phyloP scores from a whole-genome alignment of 2,113 vertebrate genomes.

The Martes martes region DNA sequence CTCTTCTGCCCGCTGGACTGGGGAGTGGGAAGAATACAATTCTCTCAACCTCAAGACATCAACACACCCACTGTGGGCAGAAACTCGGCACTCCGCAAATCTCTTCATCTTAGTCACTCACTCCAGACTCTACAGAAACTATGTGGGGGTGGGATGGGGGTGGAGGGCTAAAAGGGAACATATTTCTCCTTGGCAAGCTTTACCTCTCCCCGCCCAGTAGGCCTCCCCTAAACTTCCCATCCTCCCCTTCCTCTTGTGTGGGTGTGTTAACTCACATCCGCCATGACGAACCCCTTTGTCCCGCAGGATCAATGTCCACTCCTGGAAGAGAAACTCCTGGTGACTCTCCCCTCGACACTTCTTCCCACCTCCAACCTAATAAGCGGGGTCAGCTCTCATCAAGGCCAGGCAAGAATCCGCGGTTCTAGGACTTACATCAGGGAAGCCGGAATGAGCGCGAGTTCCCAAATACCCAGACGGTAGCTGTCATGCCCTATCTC shows the following conservation, averaged over 20 bases:
- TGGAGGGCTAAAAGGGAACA: neutral
- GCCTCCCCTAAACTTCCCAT: neutral
- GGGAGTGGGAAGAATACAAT: neutral
- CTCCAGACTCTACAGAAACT: neutral
- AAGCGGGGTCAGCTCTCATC: neutral
- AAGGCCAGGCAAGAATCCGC: neutral
- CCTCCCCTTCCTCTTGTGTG: neutral
- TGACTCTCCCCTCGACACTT: constrained; percentile 8
- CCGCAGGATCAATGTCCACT: constrained; percentile 27
- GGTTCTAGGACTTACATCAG: neutral
- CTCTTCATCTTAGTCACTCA: neutral
- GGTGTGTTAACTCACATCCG: constrained; percentile 69
- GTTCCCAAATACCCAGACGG: neutral
- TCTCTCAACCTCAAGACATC: neutral
- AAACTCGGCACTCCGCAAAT: neutral
- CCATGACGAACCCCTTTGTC: constrained; percentile 69
- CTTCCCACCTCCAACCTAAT: neutral
- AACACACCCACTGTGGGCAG: neutral
- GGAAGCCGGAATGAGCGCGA: neutral
- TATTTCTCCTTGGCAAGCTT: neutral
- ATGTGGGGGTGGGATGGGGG: too few species aligned
- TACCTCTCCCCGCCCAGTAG: neutral
- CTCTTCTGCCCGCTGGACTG: neutral
- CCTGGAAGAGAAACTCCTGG: constrained; percentile 65
- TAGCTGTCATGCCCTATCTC: neutral